These are phyloP conservation scores for Parotia lawesii DNA, from an alignment of 2,113 vertebrate genomes.

Conservation along the genomic window DNA sequence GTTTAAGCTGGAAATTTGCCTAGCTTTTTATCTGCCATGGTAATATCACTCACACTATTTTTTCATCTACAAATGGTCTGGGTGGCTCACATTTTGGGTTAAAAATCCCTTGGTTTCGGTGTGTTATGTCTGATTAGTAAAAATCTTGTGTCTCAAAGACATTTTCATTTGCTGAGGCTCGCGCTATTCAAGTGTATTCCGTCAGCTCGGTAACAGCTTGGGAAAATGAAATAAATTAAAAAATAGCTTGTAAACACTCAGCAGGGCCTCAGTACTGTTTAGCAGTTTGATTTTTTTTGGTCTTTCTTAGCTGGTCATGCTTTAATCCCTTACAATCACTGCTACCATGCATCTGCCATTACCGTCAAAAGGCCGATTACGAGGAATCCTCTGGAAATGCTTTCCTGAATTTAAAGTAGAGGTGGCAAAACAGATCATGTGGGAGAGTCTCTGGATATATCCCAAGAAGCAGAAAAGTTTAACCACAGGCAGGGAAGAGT, in stretches of 20 bases:
- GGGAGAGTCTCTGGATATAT: no score
- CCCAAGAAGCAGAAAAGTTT: neutral
- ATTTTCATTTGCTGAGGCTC: neutral
- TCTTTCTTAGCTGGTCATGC: neutral
- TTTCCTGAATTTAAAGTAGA: neutral
- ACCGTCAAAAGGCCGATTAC: accelerated
- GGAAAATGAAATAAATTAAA: neutral
- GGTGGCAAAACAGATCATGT: neutral
- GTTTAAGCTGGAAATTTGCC: neutral
- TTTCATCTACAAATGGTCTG: neutral
- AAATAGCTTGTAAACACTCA: neutral
- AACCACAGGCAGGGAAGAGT: neutral
- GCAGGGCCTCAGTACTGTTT: neutral
- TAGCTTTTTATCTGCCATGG: neutral
- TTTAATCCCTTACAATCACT: neutral
- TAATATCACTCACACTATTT: neutral
- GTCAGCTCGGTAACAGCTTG: neutral
- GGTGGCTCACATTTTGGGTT: neutral
- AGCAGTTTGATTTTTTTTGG: neutral
- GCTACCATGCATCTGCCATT: neutral
- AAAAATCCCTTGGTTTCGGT: neutral
- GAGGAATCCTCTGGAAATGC: neutral
- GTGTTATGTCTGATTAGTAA: neutral
- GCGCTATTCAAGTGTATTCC: neutral
- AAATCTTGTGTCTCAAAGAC: neutral